Conservation (phyloP, 1,140 invertebrate species). For the Bombyx mandarina region DNA sequence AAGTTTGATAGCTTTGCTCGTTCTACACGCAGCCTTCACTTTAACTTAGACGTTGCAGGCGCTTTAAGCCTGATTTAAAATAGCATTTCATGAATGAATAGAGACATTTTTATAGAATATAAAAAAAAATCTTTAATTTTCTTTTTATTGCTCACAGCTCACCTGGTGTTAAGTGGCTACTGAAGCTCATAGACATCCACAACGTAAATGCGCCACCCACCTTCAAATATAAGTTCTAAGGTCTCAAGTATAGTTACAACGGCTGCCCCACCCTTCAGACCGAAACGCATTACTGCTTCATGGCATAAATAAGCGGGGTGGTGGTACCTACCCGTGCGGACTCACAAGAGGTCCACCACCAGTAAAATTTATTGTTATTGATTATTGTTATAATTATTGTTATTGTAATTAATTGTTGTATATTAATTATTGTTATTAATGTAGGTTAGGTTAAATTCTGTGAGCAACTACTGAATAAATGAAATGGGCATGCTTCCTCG, state of each 20-base stretch:
- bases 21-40: slow-evolving; percentile 23
- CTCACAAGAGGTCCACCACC: not conserved
- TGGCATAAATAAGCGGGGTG: too few species aligned
- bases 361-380: not conserved
- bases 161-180: not conserved
- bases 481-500: too few species aligned
- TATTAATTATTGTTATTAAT: too few species aligned
- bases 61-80: not conserved
- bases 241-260: too few species aligned
- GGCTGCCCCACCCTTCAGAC: too few species aligned
- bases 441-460: too few species aligned
- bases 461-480: too few species aligned
- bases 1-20: slow-evolving; percentile 40
- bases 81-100: not conserved
- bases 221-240: too few species aligned
- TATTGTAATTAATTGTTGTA: too few species aligned
- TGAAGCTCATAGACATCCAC: not conserved
- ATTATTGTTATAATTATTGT: not conserved
- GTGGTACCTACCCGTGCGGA: too few species aligned
- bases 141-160: not conserved
- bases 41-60: slow-evolving; percentile 24
- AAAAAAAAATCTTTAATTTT: not conserved
- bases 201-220: too few species aligned
- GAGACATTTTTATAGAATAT: not conserved
- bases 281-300: too few species aligned